Evolutionary conservation across 2,888 invertebrate species (phyloP), one percentile per base, ranked within the genome.

Genomic region (Gerris lacustris): DNA sequence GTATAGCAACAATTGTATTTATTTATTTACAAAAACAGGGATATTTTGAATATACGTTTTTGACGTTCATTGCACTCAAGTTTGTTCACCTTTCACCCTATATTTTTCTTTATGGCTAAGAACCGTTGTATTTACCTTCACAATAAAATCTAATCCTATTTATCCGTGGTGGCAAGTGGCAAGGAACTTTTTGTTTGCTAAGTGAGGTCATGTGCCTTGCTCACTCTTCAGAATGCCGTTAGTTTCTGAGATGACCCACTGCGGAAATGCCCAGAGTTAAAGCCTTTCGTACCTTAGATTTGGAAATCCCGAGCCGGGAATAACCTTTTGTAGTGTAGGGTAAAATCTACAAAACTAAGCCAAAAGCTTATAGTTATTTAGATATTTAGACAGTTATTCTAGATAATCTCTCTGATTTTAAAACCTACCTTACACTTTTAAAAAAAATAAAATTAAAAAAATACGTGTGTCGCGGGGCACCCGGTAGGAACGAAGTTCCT

Each of bases 81-180:
- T 55, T 55, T 55, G 15, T 55, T 55, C 55, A 55, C 55, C 55
- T 55, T 55, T 55, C 55, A 55, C 9, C 55, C 15, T 55, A 9
- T 55, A 9, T 15, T 55, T 55, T 55, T 9, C 55, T 15, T 15
- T 55, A 31, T 31, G 31, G 55, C 9, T 1, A 55, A 15, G 15
- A 55, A 55, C 55, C 55, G 55, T 55, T 55, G 55, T 55, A 15
- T 55, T 55, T 55, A 55, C 55, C 55, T 15, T 55, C 55, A 55
- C 55, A 55, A 55, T 55, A 55, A 55, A 55, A 55, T 55, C 11
- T 55, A 55, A 55, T 55, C 55, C 55, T 55, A 55, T 55, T 55
- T 55, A 55, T 55, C 55, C 55, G 55, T 55, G 55, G 55, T 55
- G 55, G 55, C 55, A 55, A 55, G 15, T 9, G 15, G 31, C 31